These are phyloP conservation scores for Maniola hyperantus DNA, from an alignment of 2,888 invertebrate species.

Conservation along the genomic window DNA sequence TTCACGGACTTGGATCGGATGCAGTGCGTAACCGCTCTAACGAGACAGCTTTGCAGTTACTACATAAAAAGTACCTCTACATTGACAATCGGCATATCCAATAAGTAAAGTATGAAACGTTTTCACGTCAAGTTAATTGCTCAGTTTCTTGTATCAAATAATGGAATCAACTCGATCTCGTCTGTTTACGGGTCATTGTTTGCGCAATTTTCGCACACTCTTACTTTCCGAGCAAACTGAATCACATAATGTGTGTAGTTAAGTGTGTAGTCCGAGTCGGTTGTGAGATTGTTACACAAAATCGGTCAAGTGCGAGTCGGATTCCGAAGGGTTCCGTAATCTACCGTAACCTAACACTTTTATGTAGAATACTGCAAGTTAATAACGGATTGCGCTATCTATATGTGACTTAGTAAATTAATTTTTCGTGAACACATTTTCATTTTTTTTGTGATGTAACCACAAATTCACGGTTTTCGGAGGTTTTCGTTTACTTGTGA, in stretches of 20 bases:
- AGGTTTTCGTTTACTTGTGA: too few species aligned
- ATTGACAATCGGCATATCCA: slow-evolving; percentile 3
- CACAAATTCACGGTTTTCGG: too few species aligned
- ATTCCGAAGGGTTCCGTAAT: too few species aligned
- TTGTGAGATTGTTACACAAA: slow-evolving; percentile 30
- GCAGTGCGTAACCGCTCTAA: too few species aligned
- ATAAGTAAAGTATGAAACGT: slow-evolving; percentile 8
- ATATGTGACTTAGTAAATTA: too few species aligned
- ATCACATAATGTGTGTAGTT: slow-evolving; percentile 27
- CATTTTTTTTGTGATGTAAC: too few species aligned
- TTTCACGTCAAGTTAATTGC: slow-evolving; percentile 14
- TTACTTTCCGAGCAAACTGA: slow-evolving; percentile 40
- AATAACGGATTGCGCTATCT: too few species aligned
- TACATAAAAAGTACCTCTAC: neutral
- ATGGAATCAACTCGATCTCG: slow-evolving; percentile 33
- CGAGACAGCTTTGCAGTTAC: neutral
- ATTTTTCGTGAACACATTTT: too few species aligned
- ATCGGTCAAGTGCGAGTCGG: too few species aligned
- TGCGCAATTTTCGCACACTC: slow-evolving; percentile 42
- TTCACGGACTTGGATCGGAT: too few species aligned
- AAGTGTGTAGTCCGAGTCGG: slow-evolving; percentile 13
- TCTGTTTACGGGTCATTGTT: slow-evolving; percentile 40
- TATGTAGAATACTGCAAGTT: too few species aligned
- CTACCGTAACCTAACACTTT: too few species aligned
- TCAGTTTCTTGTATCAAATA: slow-evolving; percentile 17